A percentile compares a stretch with the other conserved stretches of the same genome.
phyloP scores from a whole-genome alignment of 1,140 invertebrate genomes.

The Pemphigus obesinymphae region DNA sequence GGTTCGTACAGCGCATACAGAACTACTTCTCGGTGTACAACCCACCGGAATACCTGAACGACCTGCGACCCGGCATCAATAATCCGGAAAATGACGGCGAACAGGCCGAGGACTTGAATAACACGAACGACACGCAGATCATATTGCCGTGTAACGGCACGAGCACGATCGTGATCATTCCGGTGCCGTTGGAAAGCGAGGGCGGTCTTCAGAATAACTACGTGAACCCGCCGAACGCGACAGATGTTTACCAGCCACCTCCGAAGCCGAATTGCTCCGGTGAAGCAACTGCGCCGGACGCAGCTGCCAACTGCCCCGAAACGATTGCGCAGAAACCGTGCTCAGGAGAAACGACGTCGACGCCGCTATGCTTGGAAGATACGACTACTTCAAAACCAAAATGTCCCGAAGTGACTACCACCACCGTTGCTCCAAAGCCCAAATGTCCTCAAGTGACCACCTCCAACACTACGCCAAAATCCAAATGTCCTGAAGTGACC shows the following conservation, averaged over 20 bases:
- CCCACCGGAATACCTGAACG: constrained; percentile 44
- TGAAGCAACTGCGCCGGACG: background rate
- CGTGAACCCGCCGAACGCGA: background rate
- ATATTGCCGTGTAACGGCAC: constrained; percentile 18
- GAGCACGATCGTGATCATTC: constrained; percentile 31
- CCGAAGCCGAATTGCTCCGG: background rate
- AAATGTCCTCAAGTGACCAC: background rate
- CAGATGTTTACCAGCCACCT: background rate
- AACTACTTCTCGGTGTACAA: constrained; percentile 48
- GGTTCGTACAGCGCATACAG: constrained; percentile 48
- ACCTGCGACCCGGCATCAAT: constrained; percentile 15
- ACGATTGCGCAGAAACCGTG: background rate
- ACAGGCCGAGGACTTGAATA: background rate
- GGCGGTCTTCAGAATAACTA: background rate
- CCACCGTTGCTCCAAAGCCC: background rate
- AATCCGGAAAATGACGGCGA: constrained; percentile 1
- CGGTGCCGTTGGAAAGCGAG: constrained; percentile 15
- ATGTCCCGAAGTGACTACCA: background rate
- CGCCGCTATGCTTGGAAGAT: background rate
- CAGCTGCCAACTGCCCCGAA: background rate
- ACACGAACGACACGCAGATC: background rate
- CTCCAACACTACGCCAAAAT: background rate
- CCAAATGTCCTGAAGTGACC: background rate
- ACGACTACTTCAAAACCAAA: background rate
- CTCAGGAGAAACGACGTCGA: no score